Evolutionary conservation across 2,797 vertebrate genomes (phyloP).

Genomic region (Alectoris magna): DNA sequence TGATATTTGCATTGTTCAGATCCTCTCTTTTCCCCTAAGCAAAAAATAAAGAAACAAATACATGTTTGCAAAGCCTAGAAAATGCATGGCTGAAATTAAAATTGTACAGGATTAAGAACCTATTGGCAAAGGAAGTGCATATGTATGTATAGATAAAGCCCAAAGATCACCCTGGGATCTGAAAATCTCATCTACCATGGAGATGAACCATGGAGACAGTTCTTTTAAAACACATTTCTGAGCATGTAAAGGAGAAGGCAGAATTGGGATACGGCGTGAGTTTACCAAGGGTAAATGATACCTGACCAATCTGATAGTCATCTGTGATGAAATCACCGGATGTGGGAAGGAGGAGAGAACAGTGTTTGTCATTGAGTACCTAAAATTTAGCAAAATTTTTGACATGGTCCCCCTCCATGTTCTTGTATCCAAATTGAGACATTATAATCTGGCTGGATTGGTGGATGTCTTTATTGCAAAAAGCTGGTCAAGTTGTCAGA

Average conservation of each 20-base stretch:
- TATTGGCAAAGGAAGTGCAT: background rate
- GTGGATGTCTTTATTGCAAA: background rate
- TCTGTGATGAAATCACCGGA: background rate
- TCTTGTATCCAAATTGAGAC: background rate
- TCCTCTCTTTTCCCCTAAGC: background rate
- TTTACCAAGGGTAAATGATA: background rate
- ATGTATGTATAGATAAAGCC: background rate
- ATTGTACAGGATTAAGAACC: background rate
- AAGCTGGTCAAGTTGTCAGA: background rate
- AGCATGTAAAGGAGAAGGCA: background rate
- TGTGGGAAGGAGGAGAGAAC: background rate
- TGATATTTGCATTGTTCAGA: background rate
- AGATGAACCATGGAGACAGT: background rate
- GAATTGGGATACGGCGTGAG: background rate
- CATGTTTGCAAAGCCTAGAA: background rate
- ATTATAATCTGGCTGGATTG: background rate
- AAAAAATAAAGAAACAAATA: background rate
- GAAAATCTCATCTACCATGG: background rate
- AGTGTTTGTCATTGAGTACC: background rate
- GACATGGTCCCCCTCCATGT: background rate
- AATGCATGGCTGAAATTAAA: background rate
- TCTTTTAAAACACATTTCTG: background rate
- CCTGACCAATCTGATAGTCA: background rate
- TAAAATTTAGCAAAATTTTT: background rate
- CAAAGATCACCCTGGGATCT: background rate